These are phyloP conservation scores for Crypturellus undulatus DNA, from an alignment of 2,113 vertebrate genomes.

Conservation along the genomic window DNA sequence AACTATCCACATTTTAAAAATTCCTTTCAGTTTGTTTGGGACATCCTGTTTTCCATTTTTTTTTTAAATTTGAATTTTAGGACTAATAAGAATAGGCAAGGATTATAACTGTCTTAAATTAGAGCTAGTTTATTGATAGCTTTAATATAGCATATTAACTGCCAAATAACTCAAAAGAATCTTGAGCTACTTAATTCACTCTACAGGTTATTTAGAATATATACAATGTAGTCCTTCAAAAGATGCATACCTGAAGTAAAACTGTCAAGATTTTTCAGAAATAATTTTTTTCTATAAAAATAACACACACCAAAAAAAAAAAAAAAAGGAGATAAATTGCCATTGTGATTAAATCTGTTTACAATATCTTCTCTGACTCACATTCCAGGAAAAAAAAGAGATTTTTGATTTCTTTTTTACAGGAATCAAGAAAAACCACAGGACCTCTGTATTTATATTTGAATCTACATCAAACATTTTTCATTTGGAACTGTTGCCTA, in stretches of 20 bases:
- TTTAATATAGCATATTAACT: not conserved
- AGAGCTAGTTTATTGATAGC: not conserved
- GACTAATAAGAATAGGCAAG: not conserved
- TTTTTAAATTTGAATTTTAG: not conserved
- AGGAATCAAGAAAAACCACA: conserved; percentile 73
- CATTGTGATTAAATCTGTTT: conserved; percentile 74
- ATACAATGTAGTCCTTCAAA: not conserved
- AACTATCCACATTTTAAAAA: not conserved
- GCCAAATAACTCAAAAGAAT: not conserved
- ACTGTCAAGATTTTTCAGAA: not conserved
- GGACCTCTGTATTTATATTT: conserved; percentile 76
- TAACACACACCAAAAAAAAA: not conserved
- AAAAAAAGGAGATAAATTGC: conserved; percentile 6
- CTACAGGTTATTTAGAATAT: not conserved
- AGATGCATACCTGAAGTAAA: conserved; percentile 19
- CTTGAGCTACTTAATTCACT: not conserved
- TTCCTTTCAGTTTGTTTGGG: not conserved
- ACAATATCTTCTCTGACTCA: conserved; percentile 70
- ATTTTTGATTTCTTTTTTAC: conserved; percentile 59
- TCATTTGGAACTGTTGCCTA: conserved; percentile 61
- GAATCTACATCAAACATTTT: conserved; percentile 71
- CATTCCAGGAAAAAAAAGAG: conserved; percentile 68
- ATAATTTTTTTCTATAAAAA: conserved; percentile 40
- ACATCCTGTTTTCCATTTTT: not conserved
- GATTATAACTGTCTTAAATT: not conserved